These are phyloP conservation scores for Hyposmocoma kahamanoa DNA, from an alignment of 1,140 invertebrate genomes.

Conservation along the genomic window DNA sequence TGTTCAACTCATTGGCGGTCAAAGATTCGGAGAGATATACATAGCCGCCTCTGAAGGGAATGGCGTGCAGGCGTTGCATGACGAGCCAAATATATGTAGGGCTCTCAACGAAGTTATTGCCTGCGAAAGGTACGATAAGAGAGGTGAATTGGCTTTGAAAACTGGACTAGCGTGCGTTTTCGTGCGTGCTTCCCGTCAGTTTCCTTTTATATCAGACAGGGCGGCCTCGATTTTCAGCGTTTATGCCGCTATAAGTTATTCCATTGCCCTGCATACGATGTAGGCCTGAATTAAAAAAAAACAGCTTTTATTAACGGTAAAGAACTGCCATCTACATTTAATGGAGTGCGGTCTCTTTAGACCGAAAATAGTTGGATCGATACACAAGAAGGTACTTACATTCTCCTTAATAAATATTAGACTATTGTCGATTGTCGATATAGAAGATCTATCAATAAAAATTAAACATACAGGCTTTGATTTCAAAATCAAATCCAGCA, in stretches of 20 bases:
- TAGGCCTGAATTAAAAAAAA: constrained; percentile 27
- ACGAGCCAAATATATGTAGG: constrained; percentile 5
- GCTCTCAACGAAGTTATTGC: constrained; percentile 4
- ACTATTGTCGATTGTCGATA: too few species aligned
- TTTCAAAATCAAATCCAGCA: too few species aligned
- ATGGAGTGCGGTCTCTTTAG: too few species aligned
- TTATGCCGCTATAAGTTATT: constrained; percentile 49
- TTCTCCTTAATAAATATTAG: too few species aligned
- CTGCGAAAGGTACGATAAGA: constrained; percentile 5
- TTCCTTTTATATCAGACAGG: constrained; percentile 43
- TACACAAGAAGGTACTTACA: too few species aligned
- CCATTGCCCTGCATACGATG: constrained; percentile 42
- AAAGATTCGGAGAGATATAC: constrained; percentile 2
- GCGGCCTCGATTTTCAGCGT: constrained; percentile 50
- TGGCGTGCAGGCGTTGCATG: constrained; percentile 10
- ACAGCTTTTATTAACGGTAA: too few species aligned
- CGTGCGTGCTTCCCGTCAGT: constrained; percentile 47
- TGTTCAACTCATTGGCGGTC: constrained; percentile 4
- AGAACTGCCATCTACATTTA: too few species aligned
- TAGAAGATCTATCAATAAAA: too few species aligned
- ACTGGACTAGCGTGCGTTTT: constrained; percentile 46
- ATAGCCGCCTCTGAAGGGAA: constrained; percentile 9
- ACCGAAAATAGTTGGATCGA: too few species aligned
- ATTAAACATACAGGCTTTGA: too few species aligned
- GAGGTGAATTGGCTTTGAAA: constrained; percentile 9